These are phyloP conservation scores for Tauraco erythrolophus DNA, from an alignment of 2,113 vertebrate species.

Conservation along the genomic window DNA sequence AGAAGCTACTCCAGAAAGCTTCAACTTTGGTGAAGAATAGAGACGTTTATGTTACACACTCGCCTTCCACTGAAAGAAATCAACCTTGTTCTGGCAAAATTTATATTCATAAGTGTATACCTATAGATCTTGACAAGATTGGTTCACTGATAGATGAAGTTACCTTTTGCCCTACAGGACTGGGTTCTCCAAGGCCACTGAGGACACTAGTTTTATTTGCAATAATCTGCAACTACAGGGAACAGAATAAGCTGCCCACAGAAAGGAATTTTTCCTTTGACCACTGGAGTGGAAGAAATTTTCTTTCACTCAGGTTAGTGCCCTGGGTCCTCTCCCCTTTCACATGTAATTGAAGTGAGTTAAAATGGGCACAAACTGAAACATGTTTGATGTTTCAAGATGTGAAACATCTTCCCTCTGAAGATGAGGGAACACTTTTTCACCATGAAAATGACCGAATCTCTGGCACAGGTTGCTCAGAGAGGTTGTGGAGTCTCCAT, in stretches of 20 bases:
- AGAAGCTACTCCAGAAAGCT: background rate
- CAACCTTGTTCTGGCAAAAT: background rate
- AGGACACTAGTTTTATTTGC: background rate
- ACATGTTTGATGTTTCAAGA: too few species aligned
- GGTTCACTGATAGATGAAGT: background rate
- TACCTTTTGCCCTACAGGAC: background rate
- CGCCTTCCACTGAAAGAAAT: background rate
- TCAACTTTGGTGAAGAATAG: background rate
- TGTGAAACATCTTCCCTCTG: too few species aligned
- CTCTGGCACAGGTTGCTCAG: background rate
- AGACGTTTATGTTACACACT: background rate
- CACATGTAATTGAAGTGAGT: background rate
- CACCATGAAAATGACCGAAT: background rate
- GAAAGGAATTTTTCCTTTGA: background rate
- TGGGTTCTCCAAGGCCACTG: background rate
- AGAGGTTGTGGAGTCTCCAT: background rate
- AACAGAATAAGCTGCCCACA: background rate
- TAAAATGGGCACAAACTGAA: background rate
- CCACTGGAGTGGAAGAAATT: background rate
- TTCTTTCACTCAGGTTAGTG: background rate
- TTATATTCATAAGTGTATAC: background rate
- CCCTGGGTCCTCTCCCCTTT: background rate
- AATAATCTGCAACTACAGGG: background rate
- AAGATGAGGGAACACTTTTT: background rate
- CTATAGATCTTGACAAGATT: background rate